Base-by-base conservation (phyloP, 2,888 invertebrate genomes). In the Danaus chrysippus region DNA sequence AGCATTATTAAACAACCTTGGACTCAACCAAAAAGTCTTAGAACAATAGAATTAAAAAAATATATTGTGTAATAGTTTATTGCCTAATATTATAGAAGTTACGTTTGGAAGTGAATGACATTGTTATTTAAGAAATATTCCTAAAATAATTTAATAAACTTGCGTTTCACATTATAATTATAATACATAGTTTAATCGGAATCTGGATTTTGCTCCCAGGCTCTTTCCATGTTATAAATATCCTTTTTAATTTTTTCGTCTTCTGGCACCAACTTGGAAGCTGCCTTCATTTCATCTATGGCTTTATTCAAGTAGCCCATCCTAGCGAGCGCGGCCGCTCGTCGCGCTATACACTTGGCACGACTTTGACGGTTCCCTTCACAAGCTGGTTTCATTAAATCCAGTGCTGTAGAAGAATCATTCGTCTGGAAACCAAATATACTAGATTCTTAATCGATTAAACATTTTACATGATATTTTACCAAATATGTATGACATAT, bases 121-220 rank as follows among this genome's bases (percentile, higher is more conserved):
- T 58, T 54, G 8, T 64, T 19, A 55, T 64, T 70, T 58, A 34
- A 17, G 13, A 57, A 34, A 13, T 34, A 58, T 19, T 49, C 49
- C 15, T 49, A 17, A 15, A 10, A 10, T 17, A 3, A 17, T 17
- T 34, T 34, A 34, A 34, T 11, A 42, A 13, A 55, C n/a, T 46
- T 11, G 42, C 42, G 23, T 42, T 58, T 34, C 56, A 49, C 49
- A 52, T 9, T 57, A 13, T 55, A 42, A 49, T 53, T 42, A 49
- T 34, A 57, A 44, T 10, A 41, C 34, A 12, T 44, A 61, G 59
- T 41, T 55, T 64, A 91, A 59, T 91, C 90, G 2, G 88, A 91
- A 79, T 96, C 95, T 3, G 93, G 94, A 76, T 95, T 94, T 67
- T 97, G 93, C 54, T 97, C 95, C 81, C 97, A 90, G 13, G 96